phyloP scores from a whole-genome alignment of 2,113 vertebrate species.

The Tupaia chinensis region DNA sequence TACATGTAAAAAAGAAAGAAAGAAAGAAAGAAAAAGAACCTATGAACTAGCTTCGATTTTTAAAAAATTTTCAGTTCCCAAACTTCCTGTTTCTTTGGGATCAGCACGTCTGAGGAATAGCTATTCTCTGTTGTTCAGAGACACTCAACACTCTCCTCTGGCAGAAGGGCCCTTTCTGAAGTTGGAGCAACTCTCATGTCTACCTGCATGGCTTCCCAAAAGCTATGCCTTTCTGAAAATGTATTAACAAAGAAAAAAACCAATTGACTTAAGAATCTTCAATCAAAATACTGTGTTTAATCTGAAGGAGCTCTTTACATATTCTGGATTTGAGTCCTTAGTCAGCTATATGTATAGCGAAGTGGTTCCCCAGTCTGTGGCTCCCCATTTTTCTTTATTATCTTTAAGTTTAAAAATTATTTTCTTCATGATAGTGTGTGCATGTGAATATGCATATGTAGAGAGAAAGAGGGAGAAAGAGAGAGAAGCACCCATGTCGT shows the following conservation, averaged over 20 bases:
- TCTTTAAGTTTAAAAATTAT: too few relatives aligned
- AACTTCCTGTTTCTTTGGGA: neutral
- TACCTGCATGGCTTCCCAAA: neutral
- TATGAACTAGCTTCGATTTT: neutral
- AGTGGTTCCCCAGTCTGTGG: too few relatives aligned
- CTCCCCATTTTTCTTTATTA: neutral
- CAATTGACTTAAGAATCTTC: neutral
- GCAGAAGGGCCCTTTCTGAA: neutral
- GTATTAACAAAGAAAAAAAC: neutral
- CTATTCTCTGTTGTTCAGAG: neutral
- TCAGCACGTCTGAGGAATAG: neutral
- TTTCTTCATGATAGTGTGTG: too few relatives aligned
- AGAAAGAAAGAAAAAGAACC: too few relatives aligned
- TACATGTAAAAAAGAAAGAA: neutral
- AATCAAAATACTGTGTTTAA: neutral
- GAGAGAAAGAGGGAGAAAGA: too few relatives aligned
- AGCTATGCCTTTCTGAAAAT: neutral
- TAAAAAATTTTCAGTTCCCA: neutral
- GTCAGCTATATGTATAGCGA: neutral
- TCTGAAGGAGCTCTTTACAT: too few relatives aligned
- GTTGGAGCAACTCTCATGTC: neutral
- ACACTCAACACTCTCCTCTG: neutral
- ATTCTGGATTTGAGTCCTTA: neutral
- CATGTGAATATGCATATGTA: too few relatives aligned
- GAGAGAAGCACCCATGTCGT: too few relatives aligned